Evolutionary conservation across 2,113 vertebrate genomes (phyloP).

Genomic region (Piaya cayana): DNA sequence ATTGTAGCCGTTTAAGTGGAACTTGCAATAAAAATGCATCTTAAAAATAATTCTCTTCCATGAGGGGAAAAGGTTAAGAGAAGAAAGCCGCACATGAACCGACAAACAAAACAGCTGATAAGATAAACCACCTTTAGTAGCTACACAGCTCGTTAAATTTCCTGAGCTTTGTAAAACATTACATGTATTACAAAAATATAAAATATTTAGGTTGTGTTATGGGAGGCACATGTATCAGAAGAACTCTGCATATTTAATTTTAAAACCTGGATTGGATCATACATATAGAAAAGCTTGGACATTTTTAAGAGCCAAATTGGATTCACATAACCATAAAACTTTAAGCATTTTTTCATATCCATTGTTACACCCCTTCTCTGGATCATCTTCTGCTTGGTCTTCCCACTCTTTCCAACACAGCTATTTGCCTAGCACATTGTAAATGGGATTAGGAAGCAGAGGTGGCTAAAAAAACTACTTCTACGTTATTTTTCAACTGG

Average conservation of each 20-base stretch:
- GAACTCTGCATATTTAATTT: not conserved
- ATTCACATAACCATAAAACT: not conserved
- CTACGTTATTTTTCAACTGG: not conserved
- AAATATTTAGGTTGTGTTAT: not conserved
- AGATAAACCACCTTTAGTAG: not conserved
- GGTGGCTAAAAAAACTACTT: not conserved
- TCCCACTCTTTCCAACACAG: not conserved
- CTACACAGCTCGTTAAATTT: not conserved
- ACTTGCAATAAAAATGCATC: not conserved
- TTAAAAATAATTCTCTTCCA: not conserved
- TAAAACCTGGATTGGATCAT: not conserved
- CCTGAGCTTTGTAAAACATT: not conserved
- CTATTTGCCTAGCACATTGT: not conserved
- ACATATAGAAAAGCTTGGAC: not conserved
- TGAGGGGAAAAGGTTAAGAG: not conserved
- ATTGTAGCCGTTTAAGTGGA: not conserved
- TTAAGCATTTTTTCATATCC: not conserved
- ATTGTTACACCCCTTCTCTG: not conserved
- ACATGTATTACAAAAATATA: not conserved
- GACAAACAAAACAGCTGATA: not conserved
- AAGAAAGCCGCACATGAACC: not conserved
- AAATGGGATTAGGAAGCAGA: not conserved
- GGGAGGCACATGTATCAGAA: not conserved
- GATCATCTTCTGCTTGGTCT: not conserved
- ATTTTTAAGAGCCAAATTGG: not conserved